Base-by-base conservation (phyloP, 2,888 invertebrate species). In the Apotomis betuletana region DNA sequence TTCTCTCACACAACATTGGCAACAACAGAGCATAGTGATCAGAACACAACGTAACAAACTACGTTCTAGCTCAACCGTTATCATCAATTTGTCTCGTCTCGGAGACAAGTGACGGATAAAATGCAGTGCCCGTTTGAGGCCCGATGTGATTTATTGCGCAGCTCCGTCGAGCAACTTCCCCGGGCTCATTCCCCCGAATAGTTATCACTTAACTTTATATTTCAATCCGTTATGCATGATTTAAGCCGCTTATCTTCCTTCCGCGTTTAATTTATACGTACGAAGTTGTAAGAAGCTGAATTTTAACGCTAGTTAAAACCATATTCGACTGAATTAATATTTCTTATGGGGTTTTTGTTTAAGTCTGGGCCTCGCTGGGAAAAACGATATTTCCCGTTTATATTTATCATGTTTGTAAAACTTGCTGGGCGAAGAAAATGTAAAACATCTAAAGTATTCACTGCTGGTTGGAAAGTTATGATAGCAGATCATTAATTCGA, bases 61-160 rank as follows among this genome's bases (percentile, higher is more conserved):
- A 68, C 57, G 49, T 63, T 27, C 74, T 71, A 76, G 75, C 76
- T 75, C 82, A 83, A 82, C 81, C 80, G 79, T 82, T 83, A 81
- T 80, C 86, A 85, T 87, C 86, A 86, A 86, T 86, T 87, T 81
- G 84, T 83, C 82, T 80, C 75, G 74, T 80, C 79, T 81, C 75
- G 69, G 79, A 81, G 85, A 84, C 85, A 83, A 85, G 83, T 83
- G 87, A 85, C 83, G 83, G 87, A 87, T 87, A 87, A 86, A 87
- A 87, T 88, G 87, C 87, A 87, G 85, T 78, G 78, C 72, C 73
- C 75, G 77, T 80, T 82, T 80, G 80, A 79, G 74, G 73, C 79
- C 75, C 76, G 73, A 77, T 78, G 84, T 87, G 87, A 88, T 88
- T 88, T 87, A 88, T 87, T 84, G 84, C 70, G 55, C 65, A 60